Base-by-base conservation (phyloP, 2,797 vertebrate genomes). In the Rhinella marina region DNA sequence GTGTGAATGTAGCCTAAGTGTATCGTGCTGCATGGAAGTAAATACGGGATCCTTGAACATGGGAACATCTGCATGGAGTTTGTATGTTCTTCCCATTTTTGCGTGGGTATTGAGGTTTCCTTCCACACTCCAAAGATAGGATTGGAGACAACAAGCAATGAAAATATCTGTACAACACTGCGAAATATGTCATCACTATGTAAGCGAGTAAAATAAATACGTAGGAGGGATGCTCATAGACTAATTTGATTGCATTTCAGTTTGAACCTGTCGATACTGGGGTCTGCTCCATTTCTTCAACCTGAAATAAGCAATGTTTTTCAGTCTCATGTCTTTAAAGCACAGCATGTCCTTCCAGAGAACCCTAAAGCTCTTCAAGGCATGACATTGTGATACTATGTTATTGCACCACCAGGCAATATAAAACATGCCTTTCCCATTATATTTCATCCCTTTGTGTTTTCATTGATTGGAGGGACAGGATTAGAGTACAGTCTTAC, bases 341-440 rank as follows among this genome's bases (percentile, higher is more conserved):
- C 54, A 32, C 27, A 29, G 52, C n/a, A 86, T 81, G 62, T 80
- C 27, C 48, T 81, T 61, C 29, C 8, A 79, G 11, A 78, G 52
- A 62, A 29, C 27, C 17, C 29, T 84, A 56, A 9, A 57, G n/a
- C 29, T 79, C 82, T 82, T 54, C n/a, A 82, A 87, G 64, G 66
- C 66, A 50, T 27, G 56, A 16, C 29, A 68, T 57, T 61, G 66
- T 14, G 32, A 8, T 32, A 52, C 9, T 83, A 41, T 83, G 50
- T 73, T 83, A 72, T 89, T 89, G 78, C 25, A 70, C 62, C 21
- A 32, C 27, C 57, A 56, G 29, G 72, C 85, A 78, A 82, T 62
- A 86, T 75, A 84, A 62, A 89, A 68, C 73, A 89, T 86, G 85
- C 80, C 21, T 83, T 86, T 86, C 61, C 54, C 41, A 83, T 89